Percentiles rank a stretch among this genome's conserved stretches.
These are phyloP conservation scores for Clarias gariepinus DNA, from an alignment of 2,113 vertebrate genomes.

Conservation along the genomic window DNA sequence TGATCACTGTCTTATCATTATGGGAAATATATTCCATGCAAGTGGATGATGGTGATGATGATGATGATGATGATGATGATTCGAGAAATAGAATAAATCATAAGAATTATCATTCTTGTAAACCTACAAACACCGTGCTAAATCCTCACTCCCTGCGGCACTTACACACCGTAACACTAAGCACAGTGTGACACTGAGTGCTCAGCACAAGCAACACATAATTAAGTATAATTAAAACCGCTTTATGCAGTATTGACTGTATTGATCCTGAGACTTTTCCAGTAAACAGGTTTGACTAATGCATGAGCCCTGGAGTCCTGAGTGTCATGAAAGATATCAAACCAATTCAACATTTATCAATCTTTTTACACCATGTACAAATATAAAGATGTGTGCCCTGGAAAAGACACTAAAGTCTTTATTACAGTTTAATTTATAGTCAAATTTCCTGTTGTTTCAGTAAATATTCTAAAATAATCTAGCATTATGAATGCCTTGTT, in stretches of 20 bases:
- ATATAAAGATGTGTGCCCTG: background rate
- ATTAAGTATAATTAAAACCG: background rate
- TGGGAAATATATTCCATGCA: background rate
- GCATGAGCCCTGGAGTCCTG: background rate
- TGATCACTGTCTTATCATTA: background rate
- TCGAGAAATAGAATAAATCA: background rate
- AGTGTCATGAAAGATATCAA: conserved; percentile 6
- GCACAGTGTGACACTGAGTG: background rate
- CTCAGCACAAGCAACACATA: background rate
- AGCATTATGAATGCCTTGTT: background rate
- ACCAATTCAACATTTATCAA: background rate
- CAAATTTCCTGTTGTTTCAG: background rate
- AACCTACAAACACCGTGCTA: background rate
- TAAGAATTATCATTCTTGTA: background rate
- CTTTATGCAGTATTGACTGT: conserved; percentile 27
- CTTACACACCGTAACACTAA: background rate
- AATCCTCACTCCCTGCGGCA: background rate
- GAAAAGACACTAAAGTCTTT: background rate
- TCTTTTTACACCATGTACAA: background rate
- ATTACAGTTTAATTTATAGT: background rate
- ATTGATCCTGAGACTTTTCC: conserved; percentile 14
- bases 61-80: too few species aligned
- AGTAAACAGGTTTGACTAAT: conserved; percentile 25
- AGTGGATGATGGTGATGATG: background rate
- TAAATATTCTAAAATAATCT: background rate